These are phyloP conservation scores for Halcyon badia DNA, from an alignment of 2,797 vertebrate species.

Conservation along the genomic window DNA sequence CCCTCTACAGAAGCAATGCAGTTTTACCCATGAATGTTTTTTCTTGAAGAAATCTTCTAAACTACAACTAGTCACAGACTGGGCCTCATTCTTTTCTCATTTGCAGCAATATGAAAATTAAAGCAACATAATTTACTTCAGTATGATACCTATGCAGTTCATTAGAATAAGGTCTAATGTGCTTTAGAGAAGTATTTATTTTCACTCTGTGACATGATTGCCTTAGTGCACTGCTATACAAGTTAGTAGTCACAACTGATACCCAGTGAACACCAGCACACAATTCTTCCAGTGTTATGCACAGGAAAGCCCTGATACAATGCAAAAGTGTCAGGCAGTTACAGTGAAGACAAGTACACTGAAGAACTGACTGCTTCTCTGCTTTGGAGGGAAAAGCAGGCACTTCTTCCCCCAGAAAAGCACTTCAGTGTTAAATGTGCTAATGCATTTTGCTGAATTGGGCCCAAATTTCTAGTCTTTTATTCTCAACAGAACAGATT, in stretches of 20 bases:
- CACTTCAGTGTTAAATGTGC: background rate
- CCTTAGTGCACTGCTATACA: background rate
- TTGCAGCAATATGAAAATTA: background rate
- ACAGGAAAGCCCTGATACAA: background rate
- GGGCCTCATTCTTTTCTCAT: background rate
- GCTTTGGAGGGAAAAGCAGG: background rate
- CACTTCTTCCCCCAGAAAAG: background rate
- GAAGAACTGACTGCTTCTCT: background rate
- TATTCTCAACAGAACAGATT: background rate
- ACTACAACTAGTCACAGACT: background rate
- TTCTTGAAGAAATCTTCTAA: background rate
- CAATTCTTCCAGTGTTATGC: background rate
- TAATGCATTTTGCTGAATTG: background rate
- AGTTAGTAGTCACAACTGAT: background rate
- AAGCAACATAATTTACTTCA: background rate
- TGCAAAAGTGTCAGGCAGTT: background rate
- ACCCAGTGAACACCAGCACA: background rate
- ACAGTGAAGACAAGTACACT: background rate
- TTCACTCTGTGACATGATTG: background rate
- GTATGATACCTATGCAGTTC: background rate
- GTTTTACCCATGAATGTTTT: background rate
- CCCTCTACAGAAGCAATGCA: background rate
- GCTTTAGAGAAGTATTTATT: background rate
- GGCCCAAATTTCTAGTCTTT: background rate
- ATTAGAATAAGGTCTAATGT: background rate